Conservation (phyloP, 2,113 vertebrate species). For the Halcyon senegalensis region DNA sequence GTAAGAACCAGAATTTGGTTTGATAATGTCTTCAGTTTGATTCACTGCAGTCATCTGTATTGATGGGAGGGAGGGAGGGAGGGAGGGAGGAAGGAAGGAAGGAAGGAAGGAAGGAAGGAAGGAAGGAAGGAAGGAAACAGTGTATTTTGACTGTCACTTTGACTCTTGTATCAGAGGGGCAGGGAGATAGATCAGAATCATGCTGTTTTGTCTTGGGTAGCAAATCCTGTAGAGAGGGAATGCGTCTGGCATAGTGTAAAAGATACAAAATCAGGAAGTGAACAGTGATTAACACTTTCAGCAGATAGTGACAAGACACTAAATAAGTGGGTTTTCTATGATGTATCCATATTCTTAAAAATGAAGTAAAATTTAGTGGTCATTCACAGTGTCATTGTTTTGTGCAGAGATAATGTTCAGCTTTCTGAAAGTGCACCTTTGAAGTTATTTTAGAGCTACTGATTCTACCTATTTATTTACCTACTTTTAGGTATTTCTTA, state of each 20-base stretch:
- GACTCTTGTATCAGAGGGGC: not conserved
- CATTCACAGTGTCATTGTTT: not conserved
- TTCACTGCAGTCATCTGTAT: not conserved
- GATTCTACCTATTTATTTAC: slow-evolving; percentile 42
- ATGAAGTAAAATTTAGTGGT: not conserved
- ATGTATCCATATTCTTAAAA: not conserved
- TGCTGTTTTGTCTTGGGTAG: not conserved
- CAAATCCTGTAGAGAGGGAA: not conserved
- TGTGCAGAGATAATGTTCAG: not conserved
- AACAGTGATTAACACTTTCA: not conserved
- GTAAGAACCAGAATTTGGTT: not conserved
- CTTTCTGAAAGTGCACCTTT: not conserved
- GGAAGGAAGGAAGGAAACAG: too few relatives aligned
- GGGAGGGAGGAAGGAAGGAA: too few relatives aligned
- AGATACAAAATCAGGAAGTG: not conserved
- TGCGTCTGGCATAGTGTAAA: not conserved
- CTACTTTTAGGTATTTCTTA: slow-evolving; percentile 42
- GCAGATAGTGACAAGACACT: not conserved
- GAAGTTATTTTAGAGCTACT: slow-evolving; percentile 11
- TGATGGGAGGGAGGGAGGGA: not conserved
- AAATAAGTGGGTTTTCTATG: not conserved
- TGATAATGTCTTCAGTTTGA: not conserved
- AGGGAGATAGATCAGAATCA: not conserved
- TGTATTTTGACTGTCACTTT: not conserved
- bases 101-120: too few relatives aligned